Evolutionary conservation across 2,888 invertebrate genomes (phyloP), one percentile per base, ranked within the genome.

Genomic region (Rapana venosa): DNA sequence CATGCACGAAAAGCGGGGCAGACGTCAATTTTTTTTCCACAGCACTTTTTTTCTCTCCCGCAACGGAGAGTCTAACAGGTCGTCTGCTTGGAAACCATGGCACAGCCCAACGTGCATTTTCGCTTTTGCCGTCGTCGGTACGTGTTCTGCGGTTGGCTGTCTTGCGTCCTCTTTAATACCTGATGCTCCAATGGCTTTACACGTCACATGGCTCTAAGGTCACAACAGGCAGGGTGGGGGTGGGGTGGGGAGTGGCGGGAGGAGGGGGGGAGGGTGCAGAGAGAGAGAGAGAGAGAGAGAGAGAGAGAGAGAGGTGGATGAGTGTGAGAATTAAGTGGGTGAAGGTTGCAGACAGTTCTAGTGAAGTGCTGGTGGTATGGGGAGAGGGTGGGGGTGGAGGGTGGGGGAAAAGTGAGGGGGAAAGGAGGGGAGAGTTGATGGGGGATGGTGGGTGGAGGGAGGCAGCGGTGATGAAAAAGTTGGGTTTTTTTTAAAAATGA

Each of bases 41-140:
- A n/a, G 70, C 70, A 74, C 70, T 74, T 74, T 74, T 74, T 74
- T 26, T 26, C 70, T 74, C 70, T 74, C 70, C 70, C 70, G 70
- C 70, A 74, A 5, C 70, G 70, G 70, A 74, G 70, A 74, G 70
- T 74, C 11, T 26, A 26, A 26, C 70, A 74, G 70, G 70, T 74
- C n/a, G 70, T 74, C 70, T 74, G 70, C 70, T n/a, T 74, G 70
- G 70, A 22, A 74, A 74, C 70, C 70, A 74, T 74, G 26, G 70
- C 70, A 26, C 22, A 26, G 70, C 70, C 70, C 4, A 22, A n/a
- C 70, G 70, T 26, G 70, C 70, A n/a, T n/a, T n/a, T 74, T 74
- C 70, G 70, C n/a, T 74, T 74, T n/a, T 11, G 26, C 22, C 26
- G n/a, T 26, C n/a, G n/a, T 26, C 6, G 20, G 61, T 61, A 22